These are phyloP conservation scores for Tokudaia tokunoshimensis DNA, from an alignment of 2,797 vertebrate species.

Conservation along the genomic window DNA sequence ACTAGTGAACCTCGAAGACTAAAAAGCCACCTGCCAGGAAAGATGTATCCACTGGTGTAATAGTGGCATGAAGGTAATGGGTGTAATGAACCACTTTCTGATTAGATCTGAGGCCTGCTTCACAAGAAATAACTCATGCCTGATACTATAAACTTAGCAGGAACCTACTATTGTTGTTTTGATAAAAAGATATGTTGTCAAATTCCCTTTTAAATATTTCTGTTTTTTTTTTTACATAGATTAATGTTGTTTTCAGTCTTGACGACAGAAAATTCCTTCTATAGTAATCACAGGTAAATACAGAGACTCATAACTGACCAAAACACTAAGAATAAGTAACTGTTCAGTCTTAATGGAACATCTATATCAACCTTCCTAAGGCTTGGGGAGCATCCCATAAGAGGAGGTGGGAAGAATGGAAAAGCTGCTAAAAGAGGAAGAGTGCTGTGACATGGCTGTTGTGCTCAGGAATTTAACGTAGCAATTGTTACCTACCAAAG, in stretches of 20 bases:
- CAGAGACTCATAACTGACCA: neutral
- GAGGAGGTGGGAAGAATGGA: neutral
- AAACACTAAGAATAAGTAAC: neutral
- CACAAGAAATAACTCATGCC: neutral
- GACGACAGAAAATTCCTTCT: neutral
- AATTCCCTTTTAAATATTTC: neutral
- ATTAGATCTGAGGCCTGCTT: neutral
- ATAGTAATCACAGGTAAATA: neutral
- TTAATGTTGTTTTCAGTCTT: neutral
- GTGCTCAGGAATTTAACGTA: neutral
- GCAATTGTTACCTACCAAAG: neutral
- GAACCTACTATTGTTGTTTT: neutral
- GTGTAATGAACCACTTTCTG: neutral
- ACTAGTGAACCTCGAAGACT: neutral
- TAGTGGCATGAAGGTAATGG: neutral
- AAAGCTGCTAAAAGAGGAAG: neutral
- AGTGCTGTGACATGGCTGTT: neutral
- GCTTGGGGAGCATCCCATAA: neutral
- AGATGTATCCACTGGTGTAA: neutral
- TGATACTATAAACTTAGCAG: neutral
- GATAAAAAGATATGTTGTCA: neutral
- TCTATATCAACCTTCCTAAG: neutral
- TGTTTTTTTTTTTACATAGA: neutral
- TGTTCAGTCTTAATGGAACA: neutral
- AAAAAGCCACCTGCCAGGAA: neutral